These are phyloP conservation scores for Thysanoteuthis rhombus DNA, from an alignment of 2,888 invertebrate genomes.

Conservation along the genomic window DNA sequence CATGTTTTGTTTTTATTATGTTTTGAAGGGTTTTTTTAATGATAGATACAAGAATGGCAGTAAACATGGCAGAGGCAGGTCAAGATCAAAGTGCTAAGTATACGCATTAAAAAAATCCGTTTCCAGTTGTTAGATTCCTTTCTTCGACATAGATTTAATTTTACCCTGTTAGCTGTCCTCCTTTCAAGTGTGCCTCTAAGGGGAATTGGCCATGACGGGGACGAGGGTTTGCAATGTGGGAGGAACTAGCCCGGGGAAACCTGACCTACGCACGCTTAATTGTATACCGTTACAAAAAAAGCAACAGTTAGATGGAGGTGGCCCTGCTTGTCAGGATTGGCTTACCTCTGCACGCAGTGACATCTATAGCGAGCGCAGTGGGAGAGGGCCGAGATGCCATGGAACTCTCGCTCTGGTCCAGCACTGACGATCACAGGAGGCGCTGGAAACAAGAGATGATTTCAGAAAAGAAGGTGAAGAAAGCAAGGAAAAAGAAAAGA, in stretches of 20 bases:
- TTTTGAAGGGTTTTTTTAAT: too few relatives aligned
- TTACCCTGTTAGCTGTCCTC: not conserved
- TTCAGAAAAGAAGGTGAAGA: not conserved
- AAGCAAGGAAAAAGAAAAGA: not conserved
- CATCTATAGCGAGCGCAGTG: not conserved
- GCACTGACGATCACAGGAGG: not conserved
- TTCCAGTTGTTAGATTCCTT: not conserved
- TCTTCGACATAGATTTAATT: not conserved
- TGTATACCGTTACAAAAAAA: conserved; percentile 12
- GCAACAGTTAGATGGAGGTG: not conserved
- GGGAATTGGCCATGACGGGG: not conserved
- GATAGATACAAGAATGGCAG: too few relatives aligned
- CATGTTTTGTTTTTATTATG: too few relatives aligned
- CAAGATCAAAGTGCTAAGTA: not conserved
- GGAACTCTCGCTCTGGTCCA: not conserved
- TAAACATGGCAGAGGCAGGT: too few relatives aligned
- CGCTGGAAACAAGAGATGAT: not conserved
- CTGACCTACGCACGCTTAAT: not conserved
- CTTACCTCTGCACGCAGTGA: not conserved
- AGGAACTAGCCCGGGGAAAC: not conserved
- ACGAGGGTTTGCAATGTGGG: not conserved
- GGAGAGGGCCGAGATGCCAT: not conserved
- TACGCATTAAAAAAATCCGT: not conserved
- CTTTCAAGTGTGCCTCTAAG: not conserved
- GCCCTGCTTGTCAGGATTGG: not conserved